Percentiles rank a stretch among this genome's conserved stretches.
Conservation (phyloP, 2,113 vertebrate genomes). For the Spermophilus dauricus region DNA sequence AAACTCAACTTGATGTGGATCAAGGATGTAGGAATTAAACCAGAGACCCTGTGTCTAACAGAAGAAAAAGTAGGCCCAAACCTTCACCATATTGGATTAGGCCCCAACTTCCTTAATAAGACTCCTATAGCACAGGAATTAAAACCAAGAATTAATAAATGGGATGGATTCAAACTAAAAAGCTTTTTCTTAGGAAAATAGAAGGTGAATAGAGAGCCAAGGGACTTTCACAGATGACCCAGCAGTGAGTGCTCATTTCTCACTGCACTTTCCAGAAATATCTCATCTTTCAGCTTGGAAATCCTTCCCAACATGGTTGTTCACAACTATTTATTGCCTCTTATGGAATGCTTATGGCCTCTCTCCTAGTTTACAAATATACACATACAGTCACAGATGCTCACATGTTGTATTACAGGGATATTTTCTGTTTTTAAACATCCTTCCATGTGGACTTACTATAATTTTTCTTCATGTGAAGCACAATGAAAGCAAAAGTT, state of each 20-base stretch:
- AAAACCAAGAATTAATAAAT: no score
- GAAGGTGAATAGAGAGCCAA: not conserved
- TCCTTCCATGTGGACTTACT: not conserved
- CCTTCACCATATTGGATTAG: no score
- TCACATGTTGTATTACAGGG: not conserved
- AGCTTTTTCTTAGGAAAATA: no score
- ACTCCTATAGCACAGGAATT: no score
- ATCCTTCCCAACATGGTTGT: not conserved
- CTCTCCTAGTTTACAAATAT: not conserved
- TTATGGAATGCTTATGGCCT: not conserved
- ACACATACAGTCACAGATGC: no score
- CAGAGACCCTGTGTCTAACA: no score
- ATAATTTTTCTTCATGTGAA: not conserved
- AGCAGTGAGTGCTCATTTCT: not conserved
- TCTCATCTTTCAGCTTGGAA: not conserved
- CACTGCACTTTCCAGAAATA: not conserved
- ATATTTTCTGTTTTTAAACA: not conserved
- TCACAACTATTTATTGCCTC: not conserved
- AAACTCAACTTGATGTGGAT: no score
- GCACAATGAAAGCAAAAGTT: not conserved
- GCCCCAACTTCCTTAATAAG: no score
- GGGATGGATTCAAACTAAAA: no score
- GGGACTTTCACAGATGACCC: not conserved
- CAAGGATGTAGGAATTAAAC: no score
- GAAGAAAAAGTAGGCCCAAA: no score